Percentiles rank a stretch among this genome's conserved stretches.
Conservation (phyloP, 2,113 vertebrate species). For the Sylvietta virens region DNA sequence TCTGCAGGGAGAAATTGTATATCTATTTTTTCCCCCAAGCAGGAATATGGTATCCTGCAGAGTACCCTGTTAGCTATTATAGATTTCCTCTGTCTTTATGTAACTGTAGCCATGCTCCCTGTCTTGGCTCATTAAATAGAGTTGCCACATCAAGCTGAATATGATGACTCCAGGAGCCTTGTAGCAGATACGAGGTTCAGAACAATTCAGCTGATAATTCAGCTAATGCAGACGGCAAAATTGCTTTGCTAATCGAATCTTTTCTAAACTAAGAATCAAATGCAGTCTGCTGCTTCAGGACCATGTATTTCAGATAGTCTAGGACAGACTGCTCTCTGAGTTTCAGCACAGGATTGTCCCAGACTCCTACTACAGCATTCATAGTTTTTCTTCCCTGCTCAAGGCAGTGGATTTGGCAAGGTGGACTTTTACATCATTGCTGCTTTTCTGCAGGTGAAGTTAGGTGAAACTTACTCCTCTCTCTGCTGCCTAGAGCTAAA, state of each 20-base stretch:
- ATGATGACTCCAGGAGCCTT: neutral
- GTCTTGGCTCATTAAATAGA: neutral
- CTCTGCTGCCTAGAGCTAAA: neutral
- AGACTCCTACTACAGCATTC: neutral
- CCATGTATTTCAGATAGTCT: neutral
- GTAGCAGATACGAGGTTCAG: neutral
- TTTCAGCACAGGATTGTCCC: neutral
- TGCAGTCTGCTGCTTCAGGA: neutral
- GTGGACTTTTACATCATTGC: neutral
- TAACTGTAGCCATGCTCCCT: neutral
- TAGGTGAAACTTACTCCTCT: neutral
- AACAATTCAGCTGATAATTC: neutral
- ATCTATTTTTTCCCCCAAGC: neutral
- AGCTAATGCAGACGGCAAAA: neutral
- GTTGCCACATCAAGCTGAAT: neutral
- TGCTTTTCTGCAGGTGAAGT: neutral
- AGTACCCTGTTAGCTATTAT: rapidly evolving
- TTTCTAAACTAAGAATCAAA: neutral
- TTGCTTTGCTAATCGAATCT: neutral
- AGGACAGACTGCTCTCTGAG: neutral
- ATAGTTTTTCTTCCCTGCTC: neutral
- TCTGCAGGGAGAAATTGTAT: neutral
- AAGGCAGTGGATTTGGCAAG: neutral
- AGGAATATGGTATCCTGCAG: neutral
- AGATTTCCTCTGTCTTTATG: neutral